Evolutionary conservation across 2,888 invertebrate genomes (phyloP), one percentile per base, ranked within the genome.

Genomic region (Drosophila stalkeri): DNA sequence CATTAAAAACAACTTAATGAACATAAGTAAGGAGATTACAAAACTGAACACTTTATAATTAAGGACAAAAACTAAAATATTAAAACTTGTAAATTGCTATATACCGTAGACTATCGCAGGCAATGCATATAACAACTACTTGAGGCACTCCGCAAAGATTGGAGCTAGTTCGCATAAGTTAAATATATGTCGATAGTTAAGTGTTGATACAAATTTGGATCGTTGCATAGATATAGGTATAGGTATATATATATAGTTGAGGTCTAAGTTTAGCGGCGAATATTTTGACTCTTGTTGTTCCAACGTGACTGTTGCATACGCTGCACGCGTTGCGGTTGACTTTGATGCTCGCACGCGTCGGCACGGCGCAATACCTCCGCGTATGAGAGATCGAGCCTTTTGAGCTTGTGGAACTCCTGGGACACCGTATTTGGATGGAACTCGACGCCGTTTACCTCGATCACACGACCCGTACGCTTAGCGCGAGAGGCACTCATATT

Each of bases 371-470:
- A 93, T 23, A 96, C 97, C 92, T 97, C 97, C 8, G 97, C 97
- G 92, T 97, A 97, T 16, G 97, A 97, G 90, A 96, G 94, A 89
- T 97, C 97, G 60, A 97, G 94, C 90, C 96, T 95, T 91, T 96
- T 96, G 69, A 97, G 93, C 91, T 96, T 96, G 91, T 97, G 96
- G 79, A 97, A 95, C 86, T 97, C 97, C 90, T 97, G 96, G 14
- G 97, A 97, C 8, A 97, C 97, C 11, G 96, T 94, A 92, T 97
- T 96, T 5, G 95, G 94, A 81, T 94, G 94, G 86, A 94, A 95
- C 71, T 94, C 94, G 14, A 92, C 91, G 62, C 81, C 89, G 68
- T 82, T 91, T 56, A 90, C 64, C 54, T 91, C 93, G 64, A 90
- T 66, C 37, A 91, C 90, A 27, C 86, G 87, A 2, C 82, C 82